Evolutionary conservation across 2,797 vertebrate genomes (phyloP).

Genomic region (Sebastes diploproa): DNA sequence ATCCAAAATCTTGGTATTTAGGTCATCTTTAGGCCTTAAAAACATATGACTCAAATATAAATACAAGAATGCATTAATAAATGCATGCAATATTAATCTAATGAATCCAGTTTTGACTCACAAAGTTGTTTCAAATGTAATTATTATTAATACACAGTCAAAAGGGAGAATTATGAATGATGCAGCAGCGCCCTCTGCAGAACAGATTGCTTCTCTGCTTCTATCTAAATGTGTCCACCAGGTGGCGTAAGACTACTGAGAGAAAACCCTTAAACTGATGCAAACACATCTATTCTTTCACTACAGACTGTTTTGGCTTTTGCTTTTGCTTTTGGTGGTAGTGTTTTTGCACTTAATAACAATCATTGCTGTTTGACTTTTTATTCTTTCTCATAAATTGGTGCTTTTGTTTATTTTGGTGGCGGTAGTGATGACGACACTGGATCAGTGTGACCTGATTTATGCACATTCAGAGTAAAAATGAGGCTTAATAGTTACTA

Average conservation of each 20-base stretch:
- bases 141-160: not conserved
- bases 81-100: not conserved
- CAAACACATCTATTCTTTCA: not conserved
- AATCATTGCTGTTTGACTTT: not conserved
- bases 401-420: not conserved
- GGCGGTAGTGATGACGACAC: not conserved
- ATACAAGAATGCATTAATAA: not conserved
- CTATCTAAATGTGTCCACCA: not conserved
- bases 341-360: not conserved
- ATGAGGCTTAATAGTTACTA: rapidly evolving
- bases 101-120: not conserved
- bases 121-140: not conserved
- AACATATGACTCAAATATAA: too few species aligned
- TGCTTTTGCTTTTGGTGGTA: not conserved
- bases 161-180: not conserved
- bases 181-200: conserved; percentile 17
- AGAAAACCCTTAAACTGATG: not conserved
- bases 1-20: not conserved
- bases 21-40: not conserved
- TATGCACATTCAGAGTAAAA: not conserved
- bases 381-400: not conserved
- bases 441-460: not conserved
- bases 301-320: not conserved
- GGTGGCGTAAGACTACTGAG: not conserved
- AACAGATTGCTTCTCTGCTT: not conserved